phyloP scores from a whole-genome alignment of 2,888 invertebrate genomes.

The Lydus trimaculatus region DNA sequence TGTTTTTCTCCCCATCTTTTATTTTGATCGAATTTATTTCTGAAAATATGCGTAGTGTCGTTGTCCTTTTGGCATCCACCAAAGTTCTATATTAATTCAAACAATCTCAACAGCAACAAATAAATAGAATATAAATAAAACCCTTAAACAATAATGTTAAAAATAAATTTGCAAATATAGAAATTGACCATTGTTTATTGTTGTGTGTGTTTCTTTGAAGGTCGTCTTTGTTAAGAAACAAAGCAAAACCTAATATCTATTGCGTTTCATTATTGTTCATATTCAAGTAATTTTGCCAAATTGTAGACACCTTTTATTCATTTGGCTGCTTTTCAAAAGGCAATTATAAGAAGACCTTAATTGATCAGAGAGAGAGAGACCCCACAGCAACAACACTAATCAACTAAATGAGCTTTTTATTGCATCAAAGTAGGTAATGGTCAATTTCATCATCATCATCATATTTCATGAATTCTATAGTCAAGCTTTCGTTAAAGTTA shows the following conservation, averaged over 20 bases:
- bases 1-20: neutral
- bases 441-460: neutral
- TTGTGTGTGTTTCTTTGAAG: neutral
- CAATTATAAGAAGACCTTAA: neutral
- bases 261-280: neutral
- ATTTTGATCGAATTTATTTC: slow-evolving; percentile 7
- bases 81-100: neutral
- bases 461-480: neutral
- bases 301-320: neutral
- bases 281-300: neutral
- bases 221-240: neutral
- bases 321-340: neutral
- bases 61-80: slow-evolving; percentile 7
- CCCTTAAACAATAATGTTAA: neutral
- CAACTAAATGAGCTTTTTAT: neutral
- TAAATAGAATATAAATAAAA: neutral
- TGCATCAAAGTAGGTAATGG: neutral
- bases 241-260: too few relatives aligned
- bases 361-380: neutral
- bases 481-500: neutral
- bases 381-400: neutral
- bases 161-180: neutral
- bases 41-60: slow-evolving; percentile 2
- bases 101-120: neutral
- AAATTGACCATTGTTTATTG: too few relatives aligned